These are phyloP conservation scores for Arnoldichthys spilopterus DNA, from an alignment of 2,797 vertebrate genomes.

Conservation along the genomic window DNA sequence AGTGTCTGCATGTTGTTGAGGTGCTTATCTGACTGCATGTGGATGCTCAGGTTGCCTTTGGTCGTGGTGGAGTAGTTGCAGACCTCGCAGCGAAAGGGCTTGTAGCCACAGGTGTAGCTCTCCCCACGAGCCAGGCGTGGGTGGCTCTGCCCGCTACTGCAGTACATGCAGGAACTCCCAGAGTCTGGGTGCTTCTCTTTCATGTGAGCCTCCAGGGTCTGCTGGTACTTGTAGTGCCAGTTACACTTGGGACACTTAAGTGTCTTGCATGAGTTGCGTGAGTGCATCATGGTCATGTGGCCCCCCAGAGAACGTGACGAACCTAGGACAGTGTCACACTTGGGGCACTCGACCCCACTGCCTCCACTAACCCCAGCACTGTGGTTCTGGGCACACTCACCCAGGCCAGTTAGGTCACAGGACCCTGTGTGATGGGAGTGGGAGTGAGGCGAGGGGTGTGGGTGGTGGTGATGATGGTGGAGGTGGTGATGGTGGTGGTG, in stretches of 20 bases:
- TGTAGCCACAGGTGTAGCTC: constrained; percentile 99
- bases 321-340: constrained; percentile 97
- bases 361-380: constrained; percentile 77
- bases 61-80: constrained; percentile 99
- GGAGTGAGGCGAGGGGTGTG: constrained; percentile 82
- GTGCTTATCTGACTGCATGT: constrained; percentile 99
- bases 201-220: constrained; percentile 99
- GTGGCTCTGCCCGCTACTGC: constrained; percentile 95
- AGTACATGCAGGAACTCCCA: constrained; percentile 92
- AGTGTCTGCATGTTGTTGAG: constrained; percentile 99
- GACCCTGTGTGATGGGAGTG: constrained; percentile 82
- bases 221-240: constrained; percentile 99
- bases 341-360: constrained; percentile 97
- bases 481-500: constrained; percentile 83
- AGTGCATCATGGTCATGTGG: constrained; percentile 99
- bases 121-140: constrained; percentile 96
- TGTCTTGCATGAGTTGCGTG: constrained; percentile 98
- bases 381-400: constrained; percentile 89
- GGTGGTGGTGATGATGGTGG: constrained; percentile 84
- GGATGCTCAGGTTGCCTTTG: constrained; percentile 99
- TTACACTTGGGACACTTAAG: constrained; percentile 99
- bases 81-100: constrained; percentile 98
- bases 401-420: constrained; percentile 87
- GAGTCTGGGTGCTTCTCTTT: constrained; percentile 99
- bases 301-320: constrained; percentile 96